A percentile compares a stretch with the other conserved stretches of the same genome.
phyloP scores from a whole-genome alignment of 2,888 invertebrate species.

The Sericinus montela region DNA sequence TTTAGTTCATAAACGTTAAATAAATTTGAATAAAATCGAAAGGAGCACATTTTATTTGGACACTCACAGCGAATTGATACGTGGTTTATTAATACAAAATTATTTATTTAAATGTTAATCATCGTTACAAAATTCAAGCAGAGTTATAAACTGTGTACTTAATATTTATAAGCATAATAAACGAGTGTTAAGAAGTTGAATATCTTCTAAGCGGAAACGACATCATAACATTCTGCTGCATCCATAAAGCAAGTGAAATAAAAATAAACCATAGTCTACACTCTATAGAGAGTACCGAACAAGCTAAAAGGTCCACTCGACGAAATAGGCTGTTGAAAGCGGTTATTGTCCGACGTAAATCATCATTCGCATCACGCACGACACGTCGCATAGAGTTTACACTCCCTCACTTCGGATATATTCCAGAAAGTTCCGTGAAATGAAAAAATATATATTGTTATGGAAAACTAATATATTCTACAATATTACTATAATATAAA shows the following conservation, averaged over 20 bases:
- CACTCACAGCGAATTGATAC: too few relatives aligned
- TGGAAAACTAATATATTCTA: not conserved
- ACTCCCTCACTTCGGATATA: not conserved
- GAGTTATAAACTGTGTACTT: not conserved
- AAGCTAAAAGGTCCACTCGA: not conserved
- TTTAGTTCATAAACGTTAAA: too few relatives aligned
- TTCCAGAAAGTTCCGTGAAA: slow-evolving; percentile 7
- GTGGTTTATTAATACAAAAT: not conserved
- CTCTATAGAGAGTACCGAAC: too few relatives aligned
- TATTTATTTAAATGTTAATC: not conserved
- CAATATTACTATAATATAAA: too few relatives aligned
- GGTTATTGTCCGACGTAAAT: slow-evolving; percentile 15
- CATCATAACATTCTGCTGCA: not conserved
- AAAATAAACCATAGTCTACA: not conserved
- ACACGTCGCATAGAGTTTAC: not conserved
- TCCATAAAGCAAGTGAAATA: not conserved
- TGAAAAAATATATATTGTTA: not conserved
- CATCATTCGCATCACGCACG: slow-evolving; percentile 28
- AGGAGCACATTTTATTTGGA: too few relatives aligned
- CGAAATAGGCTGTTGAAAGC: slow-evolving; percentile 6
- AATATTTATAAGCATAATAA: too few relatives aligned
- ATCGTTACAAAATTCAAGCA: not conserved
- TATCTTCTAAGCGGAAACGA: not conserved
- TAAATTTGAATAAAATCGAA: too few relatives aligned
- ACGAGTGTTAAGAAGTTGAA: not conserved